phyloP scores from a whole-genome alignment of 1,140 invertebrate species.

The Sitodiplosis mosellana region DNA sequence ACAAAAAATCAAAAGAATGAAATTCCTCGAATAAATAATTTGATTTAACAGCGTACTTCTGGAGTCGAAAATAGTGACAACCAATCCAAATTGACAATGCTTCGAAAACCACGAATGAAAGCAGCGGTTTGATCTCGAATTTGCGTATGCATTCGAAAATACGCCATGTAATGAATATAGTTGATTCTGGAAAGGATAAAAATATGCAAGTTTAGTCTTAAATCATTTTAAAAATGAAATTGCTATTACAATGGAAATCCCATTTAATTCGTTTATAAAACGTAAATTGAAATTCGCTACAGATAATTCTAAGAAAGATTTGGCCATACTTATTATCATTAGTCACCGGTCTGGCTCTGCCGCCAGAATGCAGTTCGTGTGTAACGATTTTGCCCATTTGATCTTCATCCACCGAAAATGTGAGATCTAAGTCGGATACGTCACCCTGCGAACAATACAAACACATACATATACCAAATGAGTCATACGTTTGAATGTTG shows the following conservation, averaged over 20 bases:
- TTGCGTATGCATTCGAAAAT: slow-evolving; percentile 94
- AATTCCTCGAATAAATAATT: slow-evolving; percentile 1
- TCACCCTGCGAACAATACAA: slow-evolving; percentile 46
- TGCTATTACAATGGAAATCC: neutral
- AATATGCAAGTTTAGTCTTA: slow-evolving; percentile 7
- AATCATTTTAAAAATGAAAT: neutral
- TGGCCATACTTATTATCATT: slow-evolving; percentile 88
- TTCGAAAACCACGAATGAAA: slow-evolving; percentile 90
- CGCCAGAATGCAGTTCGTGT: slow-evolving; percentile 83
- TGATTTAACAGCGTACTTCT: slow-evolving; percentile 43
- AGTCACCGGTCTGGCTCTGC: slow-evolving; percentile 79
- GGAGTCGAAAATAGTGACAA: slow-evolving; percentile 88
- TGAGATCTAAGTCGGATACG: slow-evolving; percentile 81
- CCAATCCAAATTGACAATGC: slow-evolving; percentile 92
- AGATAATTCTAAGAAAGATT: neutral
- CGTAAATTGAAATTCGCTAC: slow-evolving; percentile 1
- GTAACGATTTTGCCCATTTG: slow-evolving; percentile 79
- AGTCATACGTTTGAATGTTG: too few relatives aligned
- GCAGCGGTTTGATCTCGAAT: slow-evolving; percentile 91
- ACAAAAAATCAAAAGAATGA: too few relatives aligned
- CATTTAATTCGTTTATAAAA: neutral
- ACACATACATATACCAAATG: too few relatives aligned
- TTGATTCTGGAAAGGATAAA: slow-evolving; percentile 71
- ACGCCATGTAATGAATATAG: slow-evolving; percentile 97
- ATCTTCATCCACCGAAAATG: slow-evolving; percentile 94